Evolutionary conservation across 2,888 invertebrate species (phyloP).

Genomic region (Lomographa bimaculata): DNA sequence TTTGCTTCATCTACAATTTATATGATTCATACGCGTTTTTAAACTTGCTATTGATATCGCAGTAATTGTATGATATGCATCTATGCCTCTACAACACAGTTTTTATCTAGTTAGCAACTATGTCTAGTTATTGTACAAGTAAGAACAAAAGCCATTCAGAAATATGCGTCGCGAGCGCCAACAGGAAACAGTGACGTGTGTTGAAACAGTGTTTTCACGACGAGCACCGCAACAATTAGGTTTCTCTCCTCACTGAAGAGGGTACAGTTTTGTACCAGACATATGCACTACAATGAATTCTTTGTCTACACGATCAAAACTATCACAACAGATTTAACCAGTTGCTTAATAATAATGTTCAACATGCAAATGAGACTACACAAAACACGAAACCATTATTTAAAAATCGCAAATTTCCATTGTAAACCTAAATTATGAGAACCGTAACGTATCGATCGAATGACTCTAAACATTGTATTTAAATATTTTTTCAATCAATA

Average conservation of each 20-base stretch:
- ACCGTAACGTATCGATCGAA: slow-evolving; percentile 77
- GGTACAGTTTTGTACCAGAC: slow-evolving; percentile 68
- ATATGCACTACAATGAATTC: slow-evolving; percentile 48
- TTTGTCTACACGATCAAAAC: slow-evolving; percentile 60
- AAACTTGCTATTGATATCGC: slow-evolving; percentile 8
- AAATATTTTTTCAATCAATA: slow-evolving; percentile 83
- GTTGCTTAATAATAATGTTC: slow-evolving; percentile 34
- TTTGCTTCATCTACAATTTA: slow-evolving; percentile 15
- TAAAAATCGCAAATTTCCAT: slow-evolving; percentile 55
- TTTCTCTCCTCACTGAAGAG: slow-evolving; percentile 62
- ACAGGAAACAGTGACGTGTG: slow-evolving; percentile 72
- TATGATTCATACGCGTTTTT: slow-evolving; percentile 4
- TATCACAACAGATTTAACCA: slow-evolving; percentile 32
- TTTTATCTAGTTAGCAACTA: slow-evolving; percentile 45
- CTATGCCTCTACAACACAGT: slow-evolving; percentile 19
- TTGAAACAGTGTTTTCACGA: slow-evolving; percentile 69
- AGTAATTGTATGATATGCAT: slow-evolving; percentile 5
- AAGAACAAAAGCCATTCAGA: slow-evolving; percentile 80
- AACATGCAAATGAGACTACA: slow-evolving; percentile 48
- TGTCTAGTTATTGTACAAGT: slow-evolving; percentile 63
- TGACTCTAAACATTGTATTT: slow-evolving; percentile 70
- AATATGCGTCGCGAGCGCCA: slow-evolving; percentile 59
- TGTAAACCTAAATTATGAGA: slow-evolving; percentile 61
- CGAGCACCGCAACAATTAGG: slow-evolving; percentile 70
- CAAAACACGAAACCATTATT: slow-evolving; percentile 56